These are phyloP conservation scores for Himalopsyche anomala DNA, from an alignment of 2,888 invertebrate species.

Conservation along the genomic window DNA sequence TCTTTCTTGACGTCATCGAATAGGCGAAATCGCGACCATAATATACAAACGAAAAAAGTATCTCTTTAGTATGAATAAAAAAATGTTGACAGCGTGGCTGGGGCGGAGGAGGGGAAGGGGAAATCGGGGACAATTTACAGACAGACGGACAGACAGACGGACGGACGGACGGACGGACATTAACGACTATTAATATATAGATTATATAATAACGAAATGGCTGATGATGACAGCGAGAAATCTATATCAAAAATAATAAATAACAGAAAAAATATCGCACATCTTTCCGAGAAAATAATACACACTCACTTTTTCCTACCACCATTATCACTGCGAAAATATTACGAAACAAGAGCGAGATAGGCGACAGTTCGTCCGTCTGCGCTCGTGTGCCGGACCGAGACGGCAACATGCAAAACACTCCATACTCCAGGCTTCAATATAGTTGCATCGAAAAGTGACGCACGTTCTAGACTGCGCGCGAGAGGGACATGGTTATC, in stretches of 20 bases:
- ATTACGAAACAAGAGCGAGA: conserved; percentile 49
- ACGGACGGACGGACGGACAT: no score
- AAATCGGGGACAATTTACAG: no score
- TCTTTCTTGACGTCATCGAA: no score
- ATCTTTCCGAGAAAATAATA: conserved; percentile 39
- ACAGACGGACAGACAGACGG: no score
- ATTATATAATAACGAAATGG: not conserved
- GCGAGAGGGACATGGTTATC: conserved; percentile 44
- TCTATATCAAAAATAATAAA: conserved; percentile 32
- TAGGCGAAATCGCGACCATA: no score
- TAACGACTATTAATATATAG: no score
- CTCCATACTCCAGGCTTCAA: conserved; percentile 39
- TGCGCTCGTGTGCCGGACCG: conserved; percentile 40
- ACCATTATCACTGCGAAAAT: conserved; percentile 36
- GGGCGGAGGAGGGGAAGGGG: no score
- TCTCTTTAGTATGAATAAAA: no score
- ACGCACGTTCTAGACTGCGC: conserved; percentile 36
- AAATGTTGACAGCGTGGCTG: no score
- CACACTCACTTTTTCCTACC: conserved; percentile 43
- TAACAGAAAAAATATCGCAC: conserved; percentile 12
- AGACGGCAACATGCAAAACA: conserved; percentile 52
- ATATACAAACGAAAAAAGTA: no score
- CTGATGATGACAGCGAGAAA: not conserved
- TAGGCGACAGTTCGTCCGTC: conserved; percentile 39
- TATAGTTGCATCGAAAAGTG: conserved; percentile 42